Conservation (phyloP, 2,797 vertebrate species). For the Premnoplex brunnescens region DNA sequence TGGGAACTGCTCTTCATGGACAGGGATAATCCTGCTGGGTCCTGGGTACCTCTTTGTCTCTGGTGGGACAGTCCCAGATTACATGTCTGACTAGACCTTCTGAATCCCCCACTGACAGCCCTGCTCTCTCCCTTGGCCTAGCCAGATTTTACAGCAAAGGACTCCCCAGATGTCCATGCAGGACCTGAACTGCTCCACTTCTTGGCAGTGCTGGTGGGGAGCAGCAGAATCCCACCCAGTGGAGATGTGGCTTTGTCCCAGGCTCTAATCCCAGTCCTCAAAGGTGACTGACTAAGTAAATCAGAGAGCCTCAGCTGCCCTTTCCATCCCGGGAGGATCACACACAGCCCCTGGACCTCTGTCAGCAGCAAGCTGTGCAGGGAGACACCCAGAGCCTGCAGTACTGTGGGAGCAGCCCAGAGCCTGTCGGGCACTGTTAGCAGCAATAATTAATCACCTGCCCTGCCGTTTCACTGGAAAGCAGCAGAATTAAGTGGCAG, state of each 20-base stretch:
- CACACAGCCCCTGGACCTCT: neutral
- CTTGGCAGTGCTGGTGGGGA: neutral
- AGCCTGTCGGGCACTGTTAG: neutral
- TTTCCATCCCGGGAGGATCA: neutral
- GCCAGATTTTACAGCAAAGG: neutral
- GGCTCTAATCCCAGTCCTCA: fast-evolving
- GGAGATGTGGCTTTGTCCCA: neutral
- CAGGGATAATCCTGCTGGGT: neutral
- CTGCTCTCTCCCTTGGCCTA: neutral
- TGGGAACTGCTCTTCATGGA: fast-evolving
- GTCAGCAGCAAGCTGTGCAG: neutral
- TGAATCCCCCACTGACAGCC: neutral
- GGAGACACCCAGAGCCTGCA: neutral
- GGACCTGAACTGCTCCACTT: neutral
- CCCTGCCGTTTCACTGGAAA: neutral
- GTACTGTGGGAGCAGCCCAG: neutral
- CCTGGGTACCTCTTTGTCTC: neutral
- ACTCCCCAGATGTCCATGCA: neutral
- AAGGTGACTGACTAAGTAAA: neutral
- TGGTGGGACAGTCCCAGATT: neutral
- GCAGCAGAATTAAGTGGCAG: neutral
- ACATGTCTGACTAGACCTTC: neutral
- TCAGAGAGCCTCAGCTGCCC: neutral
- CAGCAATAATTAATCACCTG: neutral
- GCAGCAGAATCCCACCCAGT: neutral